Percentiles rank a stretch among this genome's conserved stretches.
Evolutionary conservation across 2,797 vertebrate genomes (phyloP).

Genomic region (Urocyon cinereoargenteus): DNA sequence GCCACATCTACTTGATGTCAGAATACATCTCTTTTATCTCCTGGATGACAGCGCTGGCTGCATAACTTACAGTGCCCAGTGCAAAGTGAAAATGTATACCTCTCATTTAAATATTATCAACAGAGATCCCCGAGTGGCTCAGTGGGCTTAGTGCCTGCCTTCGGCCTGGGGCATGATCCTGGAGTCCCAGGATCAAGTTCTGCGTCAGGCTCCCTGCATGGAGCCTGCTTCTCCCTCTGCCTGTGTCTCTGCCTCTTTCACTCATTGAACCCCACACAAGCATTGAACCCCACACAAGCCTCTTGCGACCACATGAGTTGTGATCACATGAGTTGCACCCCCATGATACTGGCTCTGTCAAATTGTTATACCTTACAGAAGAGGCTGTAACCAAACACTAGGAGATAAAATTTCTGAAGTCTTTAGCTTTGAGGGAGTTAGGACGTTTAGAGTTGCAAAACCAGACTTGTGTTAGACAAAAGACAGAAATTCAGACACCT

Average conservation of each 20-base stretch:
- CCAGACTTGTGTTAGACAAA: not conserved
- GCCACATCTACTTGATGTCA: not conserved
- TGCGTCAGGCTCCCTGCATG: too few species aligned
- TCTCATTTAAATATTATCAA: not conserved
- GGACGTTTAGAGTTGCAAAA: not conserved
- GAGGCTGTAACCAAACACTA: not conserved
- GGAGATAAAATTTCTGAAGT: not conserved
- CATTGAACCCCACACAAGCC: not conserved
- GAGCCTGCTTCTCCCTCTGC: too few species aligned
- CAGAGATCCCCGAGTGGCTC: not conserved
- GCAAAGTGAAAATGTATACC: not conserved
- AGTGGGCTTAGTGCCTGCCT: too few species aligned
- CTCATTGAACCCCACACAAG: not conserved
- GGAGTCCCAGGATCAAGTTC: too few species aligned
- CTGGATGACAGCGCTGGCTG: not conserved
- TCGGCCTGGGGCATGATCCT: too few species aligned
- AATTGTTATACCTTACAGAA: not conserved
- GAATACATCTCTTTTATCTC: not conserved
- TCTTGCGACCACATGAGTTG: accelerated
- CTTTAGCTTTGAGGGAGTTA: not conserved
- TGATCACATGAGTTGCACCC: not conserved
- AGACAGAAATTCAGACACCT: not conserved
- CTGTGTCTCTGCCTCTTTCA: not conserved
- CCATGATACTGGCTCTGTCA: not conserved
- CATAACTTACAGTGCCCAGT: not conserved